phyloP scores from a whole-genome alignment of 2,797 vertebrate species.

The Muscicapa striata region DNA sequence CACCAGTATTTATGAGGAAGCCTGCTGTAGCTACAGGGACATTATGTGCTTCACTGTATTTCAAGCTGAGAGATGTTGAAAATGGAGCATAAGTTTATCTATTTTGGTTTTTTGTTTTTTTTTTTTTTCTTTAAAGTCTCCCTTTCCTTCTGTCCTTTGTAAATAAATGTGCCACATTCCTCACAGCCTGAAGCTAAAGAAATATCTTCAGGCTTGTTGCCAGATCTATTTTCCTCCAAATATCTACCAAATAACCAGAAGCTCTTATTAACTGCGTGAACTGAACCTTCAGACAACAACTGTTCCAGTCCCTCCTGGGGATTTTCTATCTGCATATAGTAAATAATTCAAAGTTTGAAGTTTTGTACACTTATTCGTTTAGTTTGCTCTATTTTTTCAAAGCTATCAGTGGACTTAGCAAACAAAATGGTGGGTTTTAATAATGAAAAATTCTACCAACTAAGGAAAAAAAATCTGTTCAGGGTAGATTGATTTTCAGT shows the following conservation, averaged over 20 bases:
- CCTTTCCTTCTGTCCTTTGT: slow-evolving; percentile 9
- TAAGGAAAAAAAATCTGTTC: background rate
- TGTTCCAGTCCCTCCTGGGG: slow-evolving; percentile 21
- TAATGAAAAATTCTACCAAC: background rate
- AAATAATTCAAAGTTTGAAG: slow-evolving; percentile 36
- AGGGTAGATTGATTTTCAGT: background rate
- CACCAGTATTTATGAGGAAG: slow-evolving; percentile 55
- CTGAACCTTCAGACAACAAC: slow-evolving; percentile 56
- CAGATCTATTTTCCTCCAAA: slow-evolving; percentile 47
- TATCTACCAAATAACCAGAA: slow-evolving; percentile 53
- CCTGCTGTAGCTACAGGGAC: slow-evolving; percentile 45
- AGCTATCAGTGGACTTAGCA: background rate
- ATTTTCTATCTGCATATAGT: background rate
- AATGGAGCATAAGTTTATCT: slow-evolving; percentile 30
- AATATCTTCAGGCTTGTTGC: slow-evolving; percentile 32
- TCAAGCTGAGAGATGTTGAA: slow-evolving; percentile 56
- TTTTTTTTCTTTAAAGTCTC: background rate
- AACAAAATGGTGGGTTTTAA: background rate
- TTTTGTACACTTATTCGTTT: background rate
- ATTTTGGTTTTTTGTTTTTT: rapidly evolving
- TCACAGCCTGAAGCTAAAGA: slow-evolving; percentile 13
- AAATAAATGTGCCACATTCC: slow-evolving; percentile 35
- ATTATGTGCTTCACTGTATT: slow-evolving; percentile 29
- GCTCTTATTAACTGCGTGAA: slow-evolving; percentile 47
- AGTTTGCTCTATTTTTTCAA: background rate